Evolutionary conservation across 2,113 vertebrate species (phyloP).

Genomic region (Caloenas nicobarica): DNA sequence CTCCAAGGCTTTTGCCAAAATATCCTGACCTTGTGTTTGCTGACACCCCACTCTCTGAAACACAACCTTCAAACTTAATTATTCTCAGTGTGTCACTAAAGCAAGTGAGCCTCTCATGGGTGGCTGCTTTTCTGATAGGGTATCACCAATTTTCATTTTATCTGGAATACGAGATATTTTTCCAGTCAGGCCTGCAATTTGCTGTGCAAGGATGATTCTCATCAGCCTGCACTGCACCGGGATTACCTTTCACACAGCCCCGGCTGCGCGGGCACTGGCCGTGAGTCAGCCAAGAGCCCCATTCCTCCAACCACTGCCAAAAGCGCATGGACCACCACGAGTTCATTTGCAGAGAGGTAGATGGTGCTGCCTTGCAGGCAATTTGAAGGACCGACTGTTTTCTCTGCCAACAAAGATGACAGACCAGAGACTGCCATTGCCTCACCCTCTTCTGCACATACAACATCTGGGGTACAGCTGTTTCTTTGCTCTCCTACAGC

Average conservation of each 20-base stretch:
- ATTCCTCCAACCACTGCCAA: not conserved
- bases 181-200: not conserved
- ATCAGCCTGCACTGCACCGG: not conserved
- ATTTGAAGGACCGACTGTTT: not conserved
- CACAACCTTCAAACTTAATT: conserved; percentile 16
- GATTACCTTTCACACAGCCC: not conserved
- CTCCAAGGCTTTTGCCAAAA: not conserved
- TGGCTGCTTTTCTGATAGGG: not conserved
- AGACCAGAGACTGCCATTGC: not conserved
- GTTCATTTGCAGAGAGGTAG: not conserved
- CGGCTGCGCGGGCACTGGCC: not conserved
- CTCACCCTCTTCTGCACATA: not conserved
- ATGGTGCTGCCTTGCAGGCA: not conserved
- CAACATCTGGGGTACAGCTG: not conserved
- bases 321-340: not conserved
- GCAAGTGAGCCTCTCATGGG: not conserved
- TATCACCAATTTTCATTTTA: conserved; percentile 42
- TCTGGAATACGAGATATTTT: conserved; percentile 10
- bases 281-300: not conserved
- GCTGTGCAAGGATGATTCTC: not conserved
- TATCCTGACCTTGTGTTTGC: conserved; percentile 9
- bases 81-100: not conserved
- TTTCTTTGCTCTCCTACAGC: not conserved
- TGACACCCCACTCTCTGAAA: not conserved
- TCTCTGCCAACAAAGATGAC: not conserved